Evolutionary conservation across 1,140 invertebrate species (phyloP), one percentile per base, ranked within the genome.

Genomic region (Gryllus bimaculatus): DNA sequence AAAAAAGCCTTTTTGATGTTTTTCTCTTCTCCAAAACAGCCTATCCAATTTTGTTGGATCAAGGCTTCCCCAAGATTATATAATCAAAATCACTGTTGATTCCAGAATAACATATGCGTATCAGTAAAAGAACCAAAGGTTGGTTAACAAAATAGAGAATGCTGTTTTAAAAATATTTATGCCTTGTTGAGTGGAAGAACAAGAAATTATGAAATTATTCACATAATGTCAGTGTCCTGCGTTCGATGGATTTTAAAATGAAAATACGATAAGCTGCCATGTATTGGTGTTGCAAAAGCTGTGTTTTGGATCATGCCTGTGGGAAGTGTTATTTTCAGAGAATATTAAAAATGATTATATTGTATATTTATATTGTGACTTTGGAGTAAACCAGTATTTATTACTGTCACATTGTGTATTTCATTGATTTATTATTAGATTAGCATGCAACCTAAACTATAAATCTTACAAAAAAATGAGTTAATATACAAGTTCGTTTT

Each of bases 281-380:
- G 76, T 78, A 26, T 79, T 74, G 78, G 78, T 79, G 78, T 79
- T 75, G 48, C 73, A 79, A 75, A 48, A 75, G 18, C 47, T 79
- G 78, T 79, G 78, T 79, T 79, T 79, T 73, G 79, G 75, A 76
- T 73, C 48, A 79, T 79, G 78, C 73, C 78, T 78, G 79, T 79
- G 79, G 79, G 86, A 86, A 87, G 87, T 87, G 86, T 87, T 87
- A 87, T 87, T 87, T 87, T 87, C 86, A 87, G 86, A 87, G 86
- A 87, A 87, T 87, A 87, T 87, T 85, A 87, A 87, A 87, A 86
- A 87, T 85, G 86, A 80, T 79, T 76, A 81, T 79, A 81, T 81
- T 81, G 80, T 81, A 81, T 81, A 81, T 81, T 81, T 81, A 81
- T 81, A 81, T 81, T 81, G 80, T 81, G 80, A 81, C 80, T 81